Base-by-base conservation (phyloP, 2,888 invertebrate genomes). In the Scrobipalpa atriplicella region DNA sequence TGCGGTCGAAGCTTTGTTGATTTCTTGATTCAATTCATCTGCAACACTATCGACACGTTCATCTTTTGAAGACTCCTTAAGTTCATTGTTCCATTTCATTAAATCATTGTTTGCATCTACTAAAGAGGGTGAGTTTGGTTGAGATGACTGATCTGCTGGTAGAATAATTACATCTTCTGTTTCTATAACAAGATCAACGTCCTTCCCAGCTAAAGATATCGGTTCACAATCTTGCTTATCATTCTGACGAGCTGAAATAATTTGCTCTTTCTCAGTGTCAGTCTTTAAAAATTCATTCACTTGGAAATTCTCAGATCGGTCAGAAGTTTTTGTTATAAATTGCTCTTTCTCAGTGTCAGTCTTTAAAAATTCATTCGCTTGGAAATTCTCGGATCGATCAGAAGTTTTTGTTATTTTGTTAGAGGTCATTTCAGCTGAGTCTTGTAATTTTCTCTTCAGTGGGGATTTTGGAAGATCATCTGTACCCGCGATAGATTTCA, bases 371-470 rank as follows among this genome's bases (percentile, higher is more conserved):
- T 2, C 18, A 10, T 29, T 7, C 29, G 6, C 13, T 21, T 56
- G 21, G 1, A 19, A 10, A 54, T 10, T 54, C 21, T 5, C 11
- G 29, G 2, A 21, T 3, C 10, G 19, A 52, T 10, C 5, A 1
- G 13, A 56, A 21, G 21, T 56, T 56, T 56, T 56, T 29, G 13
- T 8, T 13, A 29, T 3, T 56, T 56, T 56, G 13, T 56, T 56
- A 11, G 16, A 58, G 13, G 38, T 16, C 7, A 38, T 36, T 18
- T 58, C 7, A 9, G n/a, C 11, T 16, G 58, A 29, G 38, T 58
- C 58, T 6, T 9, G 36, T 13, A 38, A 38, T 38, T 58, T 58
- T 38, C 58, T 36, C 10, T 58, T 58, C 1, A 58, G 58, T 58
- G 58, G 38, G 6, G 58, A 16, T 29, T 58, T 58, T 16, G 29